Base-by-base conservation (phyloP, 2,113 vertebrate genomes). In the Oreocharis arfaki region DNA sequence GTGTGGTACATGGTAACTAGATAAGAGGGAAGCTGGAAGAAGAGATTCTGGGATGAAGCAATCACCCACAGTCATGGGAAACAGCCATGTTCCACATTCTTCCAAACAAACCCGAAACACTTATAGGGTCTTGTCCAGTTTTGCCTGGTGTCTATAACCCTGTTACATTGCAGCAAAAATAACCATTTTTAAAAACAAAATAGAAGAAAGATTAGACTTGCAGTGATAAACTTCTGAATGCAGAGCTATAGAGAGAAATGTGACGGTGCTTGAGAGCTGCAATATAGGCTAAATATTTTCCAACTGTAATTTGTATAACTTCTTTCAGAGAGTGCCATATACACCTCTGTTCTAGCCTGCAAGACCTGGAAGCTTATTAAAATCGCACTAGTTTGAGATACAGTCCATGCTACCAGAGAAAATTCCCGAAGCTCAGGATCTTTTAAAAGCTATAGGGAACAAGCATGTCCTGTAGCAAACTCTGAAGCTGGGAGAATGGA, bases 61-160 rank as follows among this genome's bases (percentile, higher is more conserved):
- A 79, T 42, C 26, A 23, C 20, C 41, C 18, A 60, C 21, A 4
- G 14, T 82, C n/a, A 53, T 9, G 65, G 26, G 44, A 84, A 91
- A 64, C 1, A 8, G 13, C 13, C 28, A 59, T 3, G 4, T 27
- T 69, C 35, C n/a, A 39, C 2, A 0, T 50, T 68, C 37, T 74
- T 80, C 53, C n/a, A 82, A 65, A 67, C 5, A 91, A 52, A 64
- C 8, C 10, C 5, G 4, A 73, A 86, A 52, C 11, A 26, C 28
- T 59, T 81, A 9, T 6, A 63, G 32, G 20, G 17, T 63, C 52
- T 78, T 92, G 18, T 47, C 11, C 28, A 44, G 17, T 64, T 90
- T 92, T 59, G 24, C 22, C 18, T 49, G 10, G 8, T 47, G 33
- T 59, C 74, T 57, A 6, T 50, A 60, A 50, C 10, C 9, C n/a